A percentile compares a stretch with the other conserved stretches of the same genome.
These are phyloP conservation scores for Pseudorhiza aurosa DNA, from an alignment of 30 jellyfish, hydroid and myxozoan genomes.

Conservation along the genomic window DNA sequence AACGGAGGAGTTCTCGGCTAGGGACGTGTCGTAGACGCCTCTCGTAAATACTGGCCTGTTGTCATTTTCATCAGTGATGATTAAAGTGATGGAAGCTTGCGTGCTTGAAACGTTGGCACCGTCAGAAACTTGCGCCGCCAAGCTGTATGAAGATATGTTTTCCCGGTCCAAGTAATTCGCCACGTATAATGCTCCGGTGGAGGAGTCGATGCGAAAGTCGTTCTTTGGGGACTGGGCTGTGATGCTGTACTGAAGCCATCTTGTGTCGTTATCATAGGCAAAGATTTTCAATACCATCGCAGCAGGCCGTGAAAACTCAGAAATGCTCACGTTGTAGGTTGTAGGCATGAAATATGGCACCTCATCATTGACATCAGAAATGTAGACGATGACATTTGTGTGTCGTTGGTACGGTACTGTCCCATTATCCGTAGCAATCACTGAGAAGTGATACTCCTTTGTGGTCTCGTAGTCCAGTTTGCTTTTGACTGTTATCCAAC, in stretches of 20 bases:
- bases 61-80: constrained; percentile 79
- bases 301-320: constrained; percentile 69
- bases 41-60: constrained; percentile 75
- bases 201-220: constrained; percentile 26
- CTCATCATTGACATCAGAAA: constrained; percentile 72
- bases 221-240: constrained; percentile 39
- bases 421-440: constrained; percentile 87
- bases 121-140: constrained; percentile 63
- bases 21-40: constrained; percentile 12
- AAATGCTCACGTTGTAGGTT: constrained; percentile 30
- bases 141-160: constrained; percentile 26
- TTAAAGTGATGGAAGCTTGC: constrained; percentile 58
- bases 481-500: constrained; percentile 51
- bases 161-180: constrained; percentile 72
- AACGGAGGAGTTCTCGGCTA: constrained; percentile 48
- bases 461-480: constrained; percentile 71
- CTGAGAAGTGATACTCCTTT: constrained; percentile 67
- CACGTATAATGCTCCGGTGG: constrained; percentile 58
- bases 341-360: constrained; percentile 66
- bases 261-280: constrained; percentile 64
- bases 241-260: constrained; percentile 22
- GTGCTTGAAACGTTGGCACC: constrained; percentile 62
- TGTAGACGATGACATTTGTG: constrained; percentile 64
- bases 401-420: constrained; percentile 56
- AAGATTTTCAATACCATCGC: constrained; percentile 28